Evolutionary conservation across 2,797 vertebrate genomes (phyloP).

Genomic region (Streptopelia turtur): DNA sequence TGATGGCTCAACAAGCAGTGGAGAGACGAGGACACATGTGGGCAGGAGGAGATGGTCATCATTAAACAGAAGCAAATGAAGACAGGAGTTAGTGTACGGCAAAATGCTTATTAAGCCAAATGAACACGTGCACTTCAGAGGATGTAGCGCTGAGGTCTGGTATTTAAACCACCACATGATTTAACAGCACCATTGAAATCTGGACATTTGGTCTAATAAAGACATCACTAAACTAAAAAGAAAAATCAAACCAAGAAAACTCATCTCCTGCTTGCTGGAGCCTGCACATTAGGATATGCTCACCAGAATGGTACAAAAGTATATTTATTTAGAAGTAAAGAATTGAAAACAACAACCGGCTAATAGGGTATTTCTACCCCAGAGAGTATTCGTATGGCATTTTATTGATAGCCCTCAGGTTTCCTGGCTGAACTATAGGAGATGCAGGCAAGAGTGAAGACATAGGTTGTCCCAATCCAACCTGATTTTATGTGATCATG

Average conservation of each 20-base stretch:
- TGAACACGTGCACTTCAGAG: slow-evolving; percentile 48
- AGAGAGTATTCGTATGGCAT: slow-evolving; percentile 46
- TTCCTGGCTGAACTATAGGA: slow-evolving; percentile 66
- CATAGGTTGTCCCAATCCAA: slow-evolving; percentile 46
- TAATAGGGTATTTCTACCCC: slow-evolving; percentile 58
- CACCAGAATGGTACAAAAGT: neutral
- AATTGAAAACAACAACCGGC: neutral
- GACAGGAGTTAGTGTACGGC: neutral
- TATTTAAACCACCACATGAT: slow-evolving; percentile 12
- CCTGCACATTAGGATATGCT: neutral
- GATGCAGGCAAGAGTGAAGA: slow-evolving; percentile 60
- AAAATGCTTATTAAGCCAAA: slow-evolving; percentile 25
- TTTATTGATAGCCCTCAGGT: slow-evolving; percentile 47
- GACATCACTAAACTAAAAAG: slow-evolving; percentile 14
- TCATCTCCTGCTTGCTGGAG: neutral
- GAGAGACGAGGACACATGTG: slow-evolving; percentile 58
- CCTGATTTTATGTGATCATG: neutral
- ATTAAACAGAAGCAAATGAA: slow-evolving; percentile 74
- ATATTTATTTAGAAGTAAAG: slow-evolving; percentile 1
- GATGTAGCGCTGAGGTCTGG: slow-evolving; percentile 59
- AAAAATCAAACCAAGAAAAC: neutral
- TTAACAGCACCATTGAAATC: slow-evolving; percentile 7
- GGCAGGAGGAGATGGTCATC: slow-evolving; percentile 63
- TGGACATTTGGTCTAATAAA: slow-evolving; percentile 4
- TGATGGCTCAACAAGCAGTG: slow-evolving; percentile 79